Conservation (phyloP, 2,888 invertebrate species). For the Ommatoiulus sabulosus region DNA sequence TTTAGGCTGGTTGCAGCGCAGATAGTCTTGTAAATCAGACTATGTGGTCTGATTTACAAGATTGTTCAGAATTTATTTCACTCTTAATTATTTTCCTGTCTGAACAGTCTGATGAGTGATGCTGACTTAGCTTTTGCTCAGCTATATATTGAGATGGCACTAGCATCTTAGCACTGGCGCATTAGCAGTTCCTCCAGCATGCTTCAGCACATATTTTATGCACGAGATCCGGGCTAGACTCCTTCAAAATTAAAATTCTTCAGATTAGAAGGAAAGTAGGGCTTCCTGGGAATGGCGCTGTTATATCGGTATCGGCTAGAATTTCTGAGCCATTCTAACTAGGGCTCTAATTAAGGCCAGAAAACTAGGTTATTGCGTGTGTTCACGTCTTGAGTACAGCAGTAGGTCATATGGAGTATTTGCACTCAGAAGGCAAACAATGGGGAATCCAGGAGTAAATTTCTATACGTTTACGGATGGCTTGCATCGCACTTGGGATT, state of each 20-base stretch:
- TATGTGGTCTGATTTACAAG: background rate
- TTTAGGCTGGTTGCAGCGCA: background rate
- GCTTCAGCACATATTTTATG: background rate
- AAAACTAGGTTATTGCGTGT: background rate
- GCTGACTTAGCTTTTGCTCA: too few species aligned
- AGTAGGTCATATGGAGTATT: background rate
- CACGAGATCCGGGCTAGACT: background rate
- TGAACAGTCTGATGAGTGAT: too few species aligned
- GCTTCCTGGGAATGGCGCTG: background rate
- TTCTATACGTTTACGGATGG: background rate
- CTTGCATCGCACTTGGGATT: background rate
- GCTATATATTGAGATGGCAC: too few species aligned
- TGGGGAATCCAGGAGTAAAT: background rate
- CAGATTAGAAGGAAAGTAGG: background rate
- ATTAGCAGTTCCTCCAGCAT: background rate
- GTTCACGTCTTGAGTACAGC: background rate
- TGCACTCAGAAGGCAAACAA: background rate
- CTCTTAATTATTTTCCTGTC: too few species aligned
- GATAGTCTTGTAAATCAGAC: background rate
- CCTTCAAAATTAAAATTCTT: background rate
- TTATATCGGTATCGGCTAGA: background rate
- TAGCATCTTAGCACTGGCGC: too few species aligned
- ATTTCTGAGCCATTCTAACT: background rate
- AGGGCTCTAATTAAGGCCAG: conserved; percentile 21
- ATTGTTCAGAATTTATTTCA: background rate